A percentile compares a stretch with the other conserved stretches of the same genome.
Evolutionary conservation across 2,888 invertebrate genomes (phyloP).

Genomic region (Caenorhabditis plicata): DNA sequence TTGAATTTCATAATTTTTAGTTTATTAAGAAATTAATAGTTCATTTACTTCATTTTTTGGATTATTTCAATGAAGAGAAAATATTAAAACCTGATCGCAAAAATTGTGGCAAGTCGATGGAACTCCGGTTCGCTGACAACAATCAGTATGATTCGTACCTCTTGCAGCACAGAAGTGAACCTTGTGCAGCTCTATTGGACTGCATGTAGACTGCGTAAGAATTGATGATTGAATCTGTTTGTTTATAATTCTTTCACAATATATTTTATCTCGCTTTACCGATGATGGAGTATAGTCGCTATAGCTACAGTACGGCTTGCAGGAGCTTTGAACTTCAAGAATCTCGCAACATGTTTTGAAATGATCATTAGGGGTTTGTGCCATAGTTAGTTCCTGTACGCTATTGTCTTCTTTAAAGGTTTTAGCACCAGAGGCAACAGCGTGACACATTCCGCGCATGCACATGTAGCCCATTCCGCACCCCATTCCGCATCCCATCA

Average conservation of each 20-base stretch:
- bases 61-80: background rate
- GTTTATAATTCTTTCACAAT: background rate
- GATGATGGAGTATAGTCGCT: slow-evolving; percentile 26
- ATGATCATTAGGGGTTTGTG: slow-evolving; percentile 41
- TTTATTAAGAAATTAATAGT: background rate
- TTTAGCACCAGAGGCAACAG: slow-evolving; percentile 36
- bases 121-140: slow-evolving; percentile 23
- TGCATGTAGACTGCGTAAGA: slow-evolving; percentile 27
- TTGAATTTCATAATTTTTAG: background rate
- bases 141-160: slow-evolving; percentile 37
- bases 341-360: slow-evolving; percentile 37
- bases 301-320: slow-evolving; percentile 26
- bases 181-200: slow-evolving; percentile 19
- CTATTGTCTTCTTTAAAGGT: slow-evolving; percentile 23
- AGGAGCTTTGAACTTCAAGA: slow-evolving; percentile 27
- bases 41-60: background rate
- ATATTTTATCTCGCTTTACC: slow-evolving; percentile 12
- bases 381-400: background rate
- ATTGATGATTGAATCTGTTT: slow-evolving; percentile 10
- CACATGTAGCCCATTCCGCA: slow-evolving; percentile 36
- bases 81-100: slow-evolving; percentile 34
- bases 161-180: slow-evolving; percentile 44
- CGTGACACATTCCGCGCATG: slow-evolving; percentile 35
- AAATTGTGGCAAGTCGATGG: slow-evolving; percentile 29
- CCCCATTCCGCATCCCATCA: no score